A percentile compares a stretch with the other conserved stretches of the same genome.
These are phyloP conservation scores for Phyllostomus hastatus DNA, from an alignment of 2,113 vertebrate species.

Conservation along the genomic window DNA sequence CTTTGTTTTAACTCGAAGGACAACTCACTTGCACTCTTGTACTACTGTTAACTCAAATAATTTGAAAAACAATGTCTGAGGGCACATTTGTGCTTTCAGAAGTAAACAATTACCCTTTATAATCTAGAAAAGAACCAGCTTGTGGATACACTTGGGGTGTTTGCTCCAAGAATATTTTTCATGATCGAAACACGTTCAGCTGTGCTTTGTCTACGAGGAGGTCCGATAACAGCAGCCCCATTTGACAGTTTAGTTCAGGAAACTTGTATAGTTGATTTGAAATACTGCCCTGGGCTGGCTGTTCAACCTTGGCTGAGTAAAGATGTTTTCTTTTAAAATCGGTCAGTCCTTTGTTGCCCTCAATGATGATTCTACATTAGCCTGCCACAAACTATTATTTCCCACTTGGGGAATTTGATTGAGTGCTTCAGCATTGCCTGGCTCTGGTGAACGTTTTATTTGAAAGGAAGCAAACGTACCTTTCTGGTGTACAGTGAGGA, in stretches of 20 bases:
- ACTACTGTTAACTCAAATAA: constrained; percentile 21
- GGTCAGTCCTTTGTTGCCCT: background rate
- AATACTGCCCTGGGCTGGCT: background rate
- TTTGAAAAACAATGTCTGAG: constrained; percentile 1
- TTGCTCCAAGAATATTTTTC: background rate
- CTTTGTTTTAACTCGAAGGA: constrained; percentile 46
- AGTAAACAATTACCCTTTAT: constrained; percentile 1
- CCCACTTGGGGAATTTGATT: background rate
- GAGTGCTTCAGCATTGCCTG: background rate
- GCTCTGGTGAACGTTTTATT: background rate
- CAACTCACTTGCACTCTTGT: background rate
- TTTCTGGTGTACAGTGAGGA: background rate
- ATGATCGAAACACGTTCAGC: background rate
- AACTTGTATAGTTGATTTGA: background rate
- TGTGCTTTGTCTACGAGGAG: background rate
- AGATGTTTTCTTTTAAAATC: background rate
- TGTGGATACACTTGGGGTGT: background rate
- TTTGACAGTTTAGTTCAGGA: background rate
- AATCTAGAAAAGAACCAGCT: background rate
- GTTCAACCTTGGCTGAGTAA: background rate
- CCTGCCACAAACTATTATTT: background rate
- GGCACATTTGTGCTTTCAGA: background rate
- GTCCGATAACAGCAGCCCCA: background rate
- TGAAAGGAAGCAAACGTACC: background rate
- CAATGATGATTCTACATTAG: background rate